These are phyloP conservation scores for Microctenopoma steveboyesi DNA, from an alignment of 2,797 vertebrate species.

Conservation along the genomic window DNA sequence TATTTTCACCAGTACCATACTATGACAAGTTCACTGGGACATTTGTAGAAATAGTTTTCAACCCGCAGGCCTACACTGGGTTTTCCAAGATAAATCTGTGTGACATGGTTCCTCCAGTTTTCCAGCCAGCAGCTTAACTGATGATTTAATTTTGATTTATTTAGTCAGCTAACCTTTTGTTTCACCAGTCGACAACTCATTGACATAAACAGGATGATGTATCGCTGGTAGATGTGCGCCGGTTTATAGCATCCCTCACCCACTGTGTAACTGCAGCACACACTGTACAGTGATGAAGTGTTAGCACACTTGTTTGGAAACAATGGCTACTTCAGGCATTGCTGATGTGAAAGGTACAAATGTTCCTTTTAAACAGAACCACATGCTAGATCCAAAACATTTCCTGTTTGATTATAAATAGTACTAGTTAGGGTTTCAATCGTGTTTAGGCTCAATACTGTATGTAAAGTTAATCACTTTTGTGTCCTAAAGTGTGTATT, in stretches of 20 bases:
- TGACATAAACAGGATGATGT: background rate
- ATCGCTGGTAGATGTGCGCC: background rate
- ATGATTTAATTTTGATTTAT: background rate
- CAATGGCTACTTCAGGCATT: background rate
- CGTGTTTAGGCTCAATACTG: too few species aligned
- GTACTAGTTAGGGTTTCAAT: too few species aligned
- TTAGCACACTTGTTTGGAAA: background rate
- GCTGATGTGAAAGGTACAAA: background rate
- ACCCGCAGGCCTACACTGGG: too few species aligned
- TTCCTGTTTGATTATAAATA: too few species aligned
- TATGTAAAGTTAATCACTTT: too few species aligned
- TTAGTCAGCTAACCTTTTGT: background rate
- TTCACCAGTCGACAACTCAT: background rate
- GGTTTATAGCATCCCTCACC: background rate
- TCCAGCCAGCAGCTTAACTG: background rate
- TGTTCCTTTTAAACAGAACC: background rate
- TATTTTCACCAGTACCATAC: too few species aligned
- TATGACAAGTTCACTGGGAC: too few species aligned
- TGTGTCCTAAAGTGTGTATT: background rate
- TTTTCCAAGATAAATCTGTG: background rate
- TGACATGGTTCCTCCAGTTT: background rate
- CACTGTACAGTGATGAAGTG: background rate
- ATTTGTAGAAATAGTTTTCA: too few species aligned
- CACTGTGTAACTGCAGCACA: conserved; percentile 4
- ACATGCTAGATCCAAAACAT: too few species aligned